A percentile compares a stretch with the other conserved stretches of the same genome.
phyloP scores from a whole-genome alignment of 92 coral and sea anemone species.

The Phenganax marumi region DNA sequence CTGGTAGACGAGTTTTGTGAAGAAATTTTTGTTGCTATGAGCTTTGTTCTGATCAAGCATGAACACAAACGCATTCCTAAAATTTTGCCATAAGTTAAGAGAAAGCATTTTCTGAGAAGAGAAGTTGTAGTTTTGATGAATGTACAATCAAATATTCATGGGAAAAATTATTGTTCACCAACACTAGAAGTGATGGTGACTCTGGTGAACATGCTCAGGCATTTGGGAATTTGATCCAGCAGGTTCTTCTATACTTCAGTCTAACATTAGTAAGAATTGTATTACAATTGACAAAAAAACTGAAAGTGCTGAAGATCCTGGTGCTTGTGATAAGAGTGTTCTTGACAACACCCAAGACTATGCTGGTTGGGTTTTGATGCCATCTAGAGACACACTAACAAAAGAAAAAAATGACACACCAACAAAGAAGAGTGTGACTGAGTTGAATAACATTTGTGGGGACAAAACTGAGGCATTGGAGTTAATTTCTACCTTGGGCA shows the following conservation, averaged over 20 bases:
- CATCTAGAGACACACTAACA: constrained; percentile 9
- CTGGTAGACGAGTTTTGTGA: neutral
- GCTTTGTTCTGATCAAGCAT: neutral
- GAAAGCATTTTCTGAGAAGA: constrained; percentile 17
- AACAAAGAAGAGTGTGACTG: neutral
- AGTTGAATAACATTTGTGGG: neutral
- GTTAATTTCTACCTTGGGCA: neutral
- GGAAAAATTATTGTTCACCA: neutral
- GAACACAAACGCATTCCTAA: neutral
- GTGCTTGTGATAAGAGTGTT: constrained; percentile 9
- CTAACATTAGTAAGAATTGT: neutral
- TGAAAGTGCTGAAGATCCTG: neutral
- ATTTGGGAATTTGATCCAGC: constrained; percentile 14
- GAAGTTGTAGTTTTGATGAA: constrained; percentile 2
- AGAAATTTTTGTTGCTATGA: neutral
- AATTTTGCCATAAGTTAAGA: neutral
- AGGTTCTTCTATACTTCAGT: constrained; percentile 24
- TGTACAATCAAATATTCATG: neutral
- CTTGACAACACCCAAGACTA: constrained; percentile 11
- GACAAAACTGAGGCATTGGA: neutral
- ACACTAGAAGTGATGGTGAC: neutral
- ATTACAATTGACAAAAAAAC: neutral
- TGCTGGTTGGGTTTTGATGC: constrained; percentile 23
- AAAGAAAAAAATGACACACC: neutral
- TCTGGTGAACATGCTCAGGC: neutral